These are phyloP conservation scores for Acholoe squamosa DNA, from an alignment of 2,888 invertebrate species.

Conservation along the genomic window DNA sequence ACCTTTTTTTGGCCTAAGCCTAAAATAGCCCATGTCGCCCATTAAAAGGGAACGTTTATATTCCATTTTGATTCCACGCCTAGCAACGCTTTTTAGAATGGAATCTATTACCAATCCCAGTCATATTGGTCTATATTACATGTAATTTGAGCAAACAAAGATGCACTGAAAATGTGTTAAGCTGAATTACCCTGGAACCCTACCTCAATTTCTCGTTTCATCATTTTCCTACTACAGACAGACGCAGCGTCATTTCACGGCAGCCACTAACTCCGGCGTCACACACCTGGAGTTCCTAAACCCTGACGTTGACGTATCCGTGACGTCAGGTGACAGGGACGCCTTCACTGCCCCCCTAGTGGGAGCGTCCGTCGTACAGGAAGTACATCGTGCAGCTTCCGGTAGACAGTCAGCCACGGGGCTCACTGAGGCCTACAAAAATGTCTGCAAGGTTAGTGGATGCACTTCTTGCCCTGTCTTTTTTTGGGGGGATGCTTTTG, in stretches of 20 bases:
- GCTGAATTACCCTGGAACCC: no score
- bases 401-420: conserved; percentile 68
- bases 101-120: no score
- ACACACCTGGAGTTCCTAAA: conserved; percentile 76
- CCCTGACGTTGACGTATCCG: conserved; percentile 73
- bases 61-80: no score
- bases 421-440: conserved; percentile 76
- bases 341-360: conserved; percentile 64
- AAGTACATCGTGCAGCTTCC: conserved; percentile 72
- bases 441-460: conserved; percentile 79
- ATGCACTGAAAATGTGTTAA: no score
- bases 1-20: no score
- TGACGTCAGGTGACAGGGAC: conserved; percentile 69
- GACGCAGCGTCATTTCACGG: conserved; percentile 77
- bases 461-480: no score
- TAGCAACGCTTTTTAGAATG: no score
- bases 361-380: conserved; percentile 71
- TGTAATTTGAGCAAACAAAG: no score
- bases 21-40: no score
- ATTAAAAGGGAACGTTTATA: no score
- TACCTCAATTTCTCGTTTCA: no score
- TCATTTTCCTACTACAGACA: conserved; percentile 69
- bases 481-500: background rate
- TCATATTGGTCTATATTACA: no score
- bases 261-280: conserved; percentile 77